Evolutionary conservation across 2,113 vertebrate genomes (phyloP).

Genomic region (Zapornia atra): DNA sequence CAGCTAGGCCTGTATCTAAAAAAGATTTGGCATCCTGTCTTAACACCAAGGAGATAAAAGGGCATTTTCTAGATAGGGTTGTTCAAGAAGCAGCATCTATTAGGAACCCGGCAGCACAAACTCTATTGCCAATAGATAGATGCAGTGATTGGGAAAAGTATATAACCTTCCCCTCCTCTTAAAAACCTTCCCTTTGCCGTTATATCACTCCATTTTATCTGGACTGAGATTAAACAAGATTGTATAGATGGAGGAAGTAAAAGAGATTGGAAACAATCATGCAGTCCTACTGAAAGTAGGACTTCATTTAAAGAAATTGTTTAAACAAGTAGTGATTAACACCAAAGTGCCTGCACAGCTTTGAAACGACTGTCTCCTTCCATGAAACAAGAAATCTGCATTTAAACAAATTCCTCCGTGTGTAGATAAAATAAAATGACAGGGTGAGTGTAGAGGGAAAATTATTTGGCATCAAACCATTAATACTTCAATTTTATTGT

Average conservation of each 20-base stretch:
- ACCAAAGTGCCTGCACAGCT: background rate
- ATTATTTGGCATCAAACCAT: conserved; percentile 7
- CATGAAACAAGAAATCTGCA: background rate
- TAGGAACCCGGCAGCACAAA: background rate
- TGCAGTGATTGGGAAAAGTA: background rate
- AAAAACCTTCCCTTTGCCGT: background rate
- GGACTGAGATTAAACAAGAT: background rate
- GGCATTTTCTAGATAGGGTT: background rate
- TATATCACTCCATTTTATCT: background rate
- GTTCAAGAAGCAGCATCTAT: background rate
- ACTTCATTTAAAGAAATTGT: background rate
- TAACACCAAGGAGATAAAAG: background rate
- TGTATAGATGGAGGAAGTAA: background rate
- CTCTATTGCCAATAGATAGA: background rate
- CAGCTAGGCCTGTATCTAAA: background rate
- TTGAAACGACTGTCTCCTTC: background rate
- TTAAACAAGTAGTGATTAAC: background rate
- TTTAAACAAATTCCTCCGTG: background rate
- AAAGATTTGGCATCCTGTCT: background rate
- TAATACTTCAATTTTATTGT: background rate
- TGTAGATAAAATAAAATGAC: conserved; percentile 10
- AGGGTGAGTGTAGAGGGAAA: background rate
- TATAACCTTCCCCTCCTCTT: background rate
- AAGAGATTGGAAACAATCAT: background rate
- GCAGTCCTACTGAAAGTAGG: background rate